These are phyloP conservation scores for Protonemura montana DNA, from an alignment of 2,888 invertebrate species.

Conservation along the genomic window DNA sequence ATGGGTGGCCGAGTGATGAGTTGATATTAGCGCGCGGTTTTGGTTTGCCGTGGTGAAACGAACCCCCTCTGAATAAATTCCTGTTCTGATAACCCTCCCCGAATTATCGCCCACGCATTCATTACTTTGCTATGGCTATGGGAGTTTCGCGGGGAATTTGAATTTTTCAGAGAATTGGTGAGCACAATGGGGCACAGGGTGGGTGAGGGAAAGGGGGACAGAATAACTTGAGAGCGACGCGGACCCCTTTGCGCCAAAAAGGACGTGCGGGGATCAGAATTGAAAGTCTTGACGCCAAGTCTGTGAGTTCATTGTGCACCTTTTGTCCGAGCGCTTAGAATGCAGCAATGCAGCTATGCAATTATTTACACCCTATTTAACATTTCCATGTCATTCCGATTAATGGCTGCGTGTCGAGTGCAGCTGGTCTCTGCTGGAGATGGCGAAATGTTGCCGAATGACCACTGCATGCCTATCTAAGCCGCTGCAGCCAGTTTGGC, in stretches of 20 bases:
- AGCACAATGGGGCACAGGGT: not conserved
- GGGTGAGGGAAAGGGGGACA: not conserved
- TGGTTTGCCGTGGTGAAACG: conserved; percentile 16
- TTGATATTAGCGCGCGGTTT: conserved; percentile 39
- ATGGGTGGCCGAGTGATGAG: conserved; percentile 39
- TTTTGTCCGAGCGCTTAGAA: not conserved
- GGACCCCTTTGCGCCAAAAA: not conserved
- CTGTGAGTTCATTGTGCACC: not conserved
- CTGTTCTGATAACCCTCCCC: conserved; percentile 24
- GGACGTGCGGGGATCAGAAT: not conserved
- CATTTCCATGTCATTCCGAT: not conserved
- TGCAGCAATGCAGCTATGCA: conserved; percentile 7
- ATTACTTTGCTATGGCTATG: not conserved
- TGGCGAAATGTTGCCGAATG: not conserved
- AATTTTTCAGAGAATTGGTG: not conserved
- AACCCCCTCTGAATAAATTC: conserved; percentile 25
- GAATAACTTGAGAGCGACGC: not conserved
- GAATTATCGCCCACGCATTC: conserved; percentile 14
- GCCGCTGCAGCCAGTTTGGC: not conserved
- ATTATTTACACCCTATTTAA: not conserved
- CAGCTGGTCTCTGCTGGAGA: too few relatives aligned
- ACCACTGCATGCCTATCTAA: not conserved
- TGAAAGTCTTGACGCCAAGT: not conserved
- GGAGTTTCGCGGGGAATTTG: not conserved
- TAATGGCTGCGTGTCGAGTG: not conserved